Evolutionary conservation across 2,797 vertebrate genomes (phyloP).

Genomic region (Pipistrellus kuhlii): DNA sequence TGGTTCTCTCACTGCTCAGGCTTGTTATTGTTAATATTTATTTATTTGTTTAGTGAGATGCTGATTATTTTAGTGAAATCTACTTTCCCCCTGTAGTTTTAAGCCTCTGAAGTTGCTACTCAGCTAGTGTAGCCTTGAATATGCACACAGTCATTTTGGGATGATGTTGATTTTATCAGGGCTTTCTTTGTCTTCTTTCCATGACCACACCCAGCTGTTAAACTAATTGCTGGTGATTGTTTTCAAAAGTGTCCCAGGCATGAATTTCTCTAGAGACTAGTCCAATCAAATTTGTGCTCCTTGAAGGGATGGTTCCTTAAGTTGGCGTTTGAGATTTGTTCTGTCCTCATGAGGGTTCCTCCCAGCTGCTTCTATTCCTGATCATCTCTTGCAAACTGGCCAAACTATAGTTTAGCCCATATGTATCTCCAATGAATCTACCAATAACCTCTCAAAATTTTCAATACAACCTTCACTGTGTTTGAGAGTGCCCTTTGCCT

Average conservation of each 20-base stretch:
- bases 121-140: background rate
- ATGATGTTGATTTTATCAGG: background rate
- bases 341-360: background rate
- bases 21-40: background rate
- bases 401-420: background rate
- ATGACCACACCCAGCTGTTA: background rate
- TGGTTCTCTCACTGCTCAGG: background rate
- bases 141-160: background rate
- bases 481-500: background rate
- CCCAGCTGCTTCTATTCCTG: background rate
- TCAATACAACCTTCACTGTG: background rate
- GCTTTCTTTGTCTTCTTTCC: conserved; percentile 14
- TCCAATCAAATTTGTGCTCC: background rate
- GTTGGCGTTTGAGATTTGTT: conserved; percentile 33
- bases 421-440: background rate
- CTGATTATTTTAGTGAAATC: background rate
- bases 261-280: background rate
- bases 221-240: background rate
- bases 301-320: background rate
- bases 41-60: background rate
- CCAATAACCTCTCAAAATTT: background rate
- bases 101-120: background rate
- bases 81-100: background rate
- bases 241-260: background rate
- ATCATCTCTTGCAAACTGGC: background rate